These are phyloP conservation scores for Pogonomyrmex barbatus DNA, from an alignment of 1,140 invertebrate genomes.

Conservation along the genomic window DNA sequence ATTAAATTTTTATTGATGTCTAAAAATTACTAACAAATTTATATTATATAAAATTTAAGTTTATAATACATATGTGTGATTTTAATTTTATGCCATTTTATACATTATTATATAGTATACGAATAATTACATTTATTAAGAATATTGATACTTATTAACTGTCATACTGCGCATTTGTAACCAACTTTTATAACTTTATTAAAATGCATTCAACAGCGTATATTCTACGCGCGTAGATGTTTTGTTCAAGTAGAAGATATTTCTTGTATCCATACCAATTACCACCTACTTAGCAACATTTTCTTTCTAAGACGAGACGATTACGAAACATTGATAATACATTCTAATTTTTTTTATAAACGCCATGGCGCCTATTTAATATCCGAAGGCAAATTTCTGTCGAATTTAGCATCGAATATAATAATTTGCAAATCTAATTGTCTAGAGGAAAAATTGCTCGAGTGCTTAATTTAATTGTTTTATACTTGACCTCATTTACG, in stretches of 20 bases:
- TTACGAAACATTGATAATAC: constrained; percentile 20
- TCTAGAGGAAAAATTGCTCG: not conserved
- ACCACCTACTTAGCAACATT: not conserved
- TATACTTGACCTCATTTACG: not conserved
- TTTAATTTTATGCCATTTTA: not conserved
- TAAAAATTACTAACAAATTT: not conserved
- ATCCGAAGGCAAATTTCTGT: constrained; percentile 5
- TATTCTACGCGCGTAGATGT: not conserved
- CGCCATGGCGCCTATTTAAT: constrained; percentile 22
- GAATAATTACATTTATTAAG: not conserved
- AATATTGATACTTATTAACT: not conserved
- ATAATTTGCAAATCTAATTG: not conserved
- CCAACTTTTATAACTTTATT: constrained; percentile 14
- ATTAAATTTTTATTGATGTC: not conserved
- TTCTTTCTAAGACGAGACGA: constrained; percentile 6
- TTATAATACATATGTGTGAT: not conserved
- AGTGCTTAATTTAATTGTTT: constrained; percentile 8
- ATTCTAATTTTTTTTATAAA: constrained; percentile 65
- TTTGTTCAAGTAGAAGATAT: constrained; percentile 32
- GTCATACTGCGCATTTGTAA: constrained; percentile 15
- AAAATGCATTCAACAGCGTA: not conserved
- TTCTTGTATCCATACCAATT: constrained; percentile 18
- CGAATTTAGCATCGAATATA: not conserved
- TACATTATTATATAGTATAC: not conserved
- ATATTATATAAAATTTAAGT: not conserved